Evolutionary conservation across 2,113 vertebrate species (phyloP), one percentile per base, ranked within the genome.

Genomic region (Chloropsis hardwickii): DNA sequence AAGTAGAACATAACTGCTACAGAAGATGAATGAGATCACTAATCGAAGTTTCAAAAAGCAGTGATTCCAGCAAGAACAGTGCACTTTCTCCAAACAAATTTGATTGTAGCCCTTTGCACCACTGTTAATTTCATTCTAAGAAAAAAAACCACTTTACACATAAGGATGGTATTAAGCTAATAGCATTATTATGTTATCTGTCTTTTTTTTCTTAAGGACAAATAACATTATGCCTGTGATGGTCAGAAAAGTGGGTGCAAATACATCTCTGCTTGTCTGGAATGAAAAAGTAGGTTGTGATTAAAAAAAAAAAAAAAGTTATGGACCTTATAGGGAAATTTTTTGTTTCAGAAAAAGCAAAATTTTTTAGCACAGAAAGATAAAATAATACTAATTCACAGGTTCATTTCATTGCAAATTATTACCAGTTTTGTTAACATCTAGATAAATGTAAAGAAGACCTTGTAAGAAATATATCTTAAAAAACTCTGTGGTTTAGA

Each of bases 131-230:
- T 93, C 37, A 90, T 91, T 71, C 20, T 60, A 83, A 88, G 42
- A 31, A 61, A 28, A 58, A 57, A 81, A 79, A 53, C 18, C 0
- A 51, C 60, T 90, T 80, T 78, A 81, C 62, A n/a, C 82, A 71
- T 86, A 83, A 88, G 80, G 87, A 81, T 53, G 40, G 40, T 78
- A 94, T 90, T 95, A 92, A 93, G 64, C n/a, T 95, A 95, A 94
- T 81, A 47, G 31, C 51, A 86, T 83, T 90, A 77, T 90, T 80
- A 82, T 83, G 21, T 81, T 44, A 3, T 47, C 45, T 62, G 19
- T 25, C 24, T 56, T 77, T 82, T 90, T 54, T 87, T 76, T 40
- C 29, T 60, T 56, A 83, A 56, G 47, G 42, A 77, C 51, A 92
- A 73, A 95, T 92, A 73, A 62, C 17, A 72, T 93, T 54, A 69